phyloP scores from a whole-genome alignment of 2,888 invertebrate species.

The Cheiracanthium punctorium region DNA sequence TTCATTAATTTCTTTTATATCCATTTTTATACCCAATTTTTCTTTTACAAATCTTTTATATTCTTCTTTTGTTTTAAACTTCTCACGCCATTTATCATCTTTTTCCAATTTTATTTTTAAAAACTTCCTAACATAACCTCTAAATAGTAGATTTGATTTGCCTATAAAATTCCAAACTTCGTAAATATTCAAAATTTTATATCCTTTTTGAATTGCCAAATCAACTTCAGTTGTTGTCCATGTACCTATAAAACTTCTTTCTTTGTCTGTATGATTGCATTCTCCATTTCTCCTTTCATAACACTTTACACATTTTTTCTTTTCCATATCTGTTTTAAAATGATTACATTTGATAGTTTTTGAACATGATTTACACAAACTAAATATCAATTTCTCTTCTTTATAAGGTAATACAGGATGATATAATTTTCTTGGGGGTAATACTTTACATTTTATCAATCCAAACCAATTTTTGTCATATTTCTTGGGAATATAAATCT shows the following conservation, averaged over 20 bases:
- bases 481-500: slow-evolving; percentile 6
- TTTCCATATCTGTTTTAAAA: background rate
- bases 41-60: slow-evolving; percentile 1
- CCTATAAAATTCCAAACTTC: background rate
- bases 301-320: background rate
- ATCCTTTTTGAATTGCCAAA: background rate
- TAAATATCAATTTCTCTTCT: slow-evolving; percentile 13
- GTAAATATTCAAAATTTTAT: background rate
- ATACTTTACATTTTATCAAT: slow-evolving; percentile 9
- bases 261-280: too few relatives aligned
- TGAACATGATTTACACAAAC: too few relatives aligned
- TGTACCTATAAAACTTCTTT: background rate
- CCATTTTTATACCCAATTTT: background rate
- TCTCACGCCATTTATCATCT: slow-evolving; percentile 13
- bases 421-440: slow-evolving; percentile 17
- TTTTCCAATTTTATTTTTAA: slow-evolving; percentile 9
- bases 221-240: background rate
- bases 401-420: slow-evolving; percentile 25
- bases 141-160: slow-evolving; percentile 6
- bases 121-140: background rate
- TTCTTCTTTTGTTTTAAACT: slow-evolving; percentile 18
- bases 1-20: background rate
- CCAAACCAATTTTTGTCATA: slow-evolving; percentile 12
- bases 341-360: slow-evolving; percentile 7
- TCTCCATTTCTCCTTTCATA: background rate